Evolutionary conservation across 2,888 invertebrate genomes (phyloP).

Genomic region (Apoda limacodes): DNA sequence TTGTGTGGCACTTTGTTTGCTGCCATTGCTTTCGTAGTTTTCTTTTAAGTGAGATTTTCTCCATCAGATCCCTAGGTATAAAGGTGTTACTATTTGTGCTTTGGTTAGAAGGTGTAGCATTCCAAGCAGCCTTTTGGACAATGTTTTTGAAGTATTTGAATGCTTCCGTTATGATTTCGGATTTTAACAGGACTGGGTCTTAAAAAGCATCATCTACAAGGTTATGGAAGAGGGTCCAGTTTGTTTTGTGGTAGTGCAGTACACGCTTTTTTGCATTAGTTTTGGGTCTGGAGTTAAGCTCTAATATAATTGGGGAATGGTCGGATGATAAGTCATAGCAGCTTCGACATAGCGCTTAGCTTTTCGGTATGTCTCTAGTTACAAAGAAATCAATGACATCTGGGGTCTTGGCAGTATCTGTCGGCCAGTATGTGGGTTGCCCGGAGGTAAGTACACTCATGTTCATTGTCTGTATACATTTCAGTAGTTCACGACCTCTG

Average conservation of each 20-base stretch:
- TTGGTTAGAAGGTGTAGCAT: neutral
- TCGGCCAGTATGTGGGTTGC: slow-evolving; percentile 19
- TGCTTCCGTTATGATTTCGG: neutral
- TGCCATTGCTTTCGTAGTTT: neutral
- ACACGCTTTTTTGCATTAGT: slow-evolving; percentile 5
- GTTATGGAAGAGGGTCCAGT: slow-evolving; percentile 12
- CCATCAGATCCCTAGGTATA: too few species aligned
- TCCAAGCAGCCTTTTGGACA: neutral
- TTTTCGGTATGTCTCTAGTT: slow-evolving; percentile 12
- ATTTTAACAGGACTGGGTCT: neutral
- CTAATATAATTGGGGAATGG: slow-evolving; percentile 15
- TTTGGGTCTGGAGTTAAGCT: slow-evolving; percentile 2
- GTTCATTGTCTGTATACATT: slow-evolving; percentile 3
- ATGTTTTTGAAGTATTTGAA: neutral
- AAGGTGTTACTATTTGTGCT: too few species aligned
- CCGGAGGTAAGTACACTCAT: slow-evolving; percentile 12
- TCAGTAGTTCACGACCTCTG: slow-evolving; percentile 10
- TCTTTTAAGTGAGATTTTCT: too few species aligned
- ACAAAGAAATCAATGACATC: slow-evolving; percentile 14
- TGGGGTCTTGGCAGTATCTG: slow-evolving; percentile 14
- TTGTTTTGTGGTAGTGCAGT: slow-evolving; percentile 11
- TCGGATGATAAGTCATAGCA: slow-evolving; percentile 18
- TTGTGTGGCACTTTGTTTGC: neutral
- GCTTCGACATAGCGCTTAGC: slow-evolving; percentile 9
- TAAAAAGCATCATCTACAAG: too few species aligned